phyloP scores from a whole-genome alignment of 2,113 vertebrate species.

The Myotis brandtii region DNA sequence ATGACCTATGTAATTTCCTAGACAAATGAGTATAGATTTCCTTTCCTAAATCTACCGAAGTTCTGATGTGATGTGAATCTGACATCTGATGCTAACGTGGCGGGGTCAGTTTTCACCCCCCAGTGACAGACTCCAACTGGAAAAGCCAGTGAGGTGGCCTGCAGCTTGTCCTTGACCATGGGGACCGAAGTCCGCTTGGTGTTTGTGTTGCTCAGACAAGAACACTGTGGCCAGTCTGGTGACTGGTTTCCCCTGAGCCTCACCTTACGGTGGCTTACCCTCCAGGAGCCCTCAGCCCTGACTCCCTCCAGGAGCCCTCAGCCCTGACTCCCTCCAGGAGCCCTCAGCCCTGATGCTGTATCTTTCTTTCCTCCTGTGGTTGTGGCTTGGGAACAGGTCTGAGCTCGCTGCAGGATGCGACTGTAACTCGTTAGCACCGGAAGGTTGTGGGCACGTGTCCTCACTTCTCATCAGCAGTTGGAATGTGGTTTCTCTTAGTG shows the following conservation, averaged over 20 bases:
- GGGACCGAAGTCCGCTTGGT: rapidly evolving
- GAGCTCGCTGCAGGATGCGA: background rate
- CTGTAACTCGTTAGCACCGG: conserved; percentile 45
- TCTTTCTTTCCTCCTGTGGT: background rate
- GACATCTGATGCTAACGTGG: background rate
- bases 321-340: background rate
- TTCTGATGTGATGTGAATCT: background rate
- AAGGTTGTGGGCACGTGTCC: conserved; percentile 60
- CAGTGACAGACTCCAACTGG: background rate
- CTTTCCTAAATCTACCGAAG: background rate
- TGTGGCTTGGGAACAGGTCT: background rate
- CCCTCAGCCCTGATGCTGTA: background rate
- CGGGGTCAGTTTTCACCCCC: background rate
- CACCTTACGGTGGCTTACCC: too few relatives aligned
- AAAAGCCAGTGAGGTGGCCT: background rate
- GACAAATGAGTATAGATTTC: background rate
- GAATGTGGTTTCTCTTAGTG: conserved; percentile 57
- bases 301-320: too few relatives aligned
- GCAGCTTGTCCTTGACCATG: background rate
- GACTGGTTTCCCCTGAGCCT: background rate
- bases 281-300: too few relatives aligned
- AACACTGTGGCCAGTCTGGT: too few relatives aligned
- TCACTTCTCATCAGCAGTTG: conserved; percentile 59
- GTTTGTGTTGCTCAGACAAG: too few relatives aligned
- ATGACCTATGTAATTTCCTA: background rate